Percentiles rank a stretch among this genome's conserved stretches.
Evolutionary conservation across 2,797 vertebrate species (phyloP).

Genomic region (Platyrinchus mystaceus): DNA sequence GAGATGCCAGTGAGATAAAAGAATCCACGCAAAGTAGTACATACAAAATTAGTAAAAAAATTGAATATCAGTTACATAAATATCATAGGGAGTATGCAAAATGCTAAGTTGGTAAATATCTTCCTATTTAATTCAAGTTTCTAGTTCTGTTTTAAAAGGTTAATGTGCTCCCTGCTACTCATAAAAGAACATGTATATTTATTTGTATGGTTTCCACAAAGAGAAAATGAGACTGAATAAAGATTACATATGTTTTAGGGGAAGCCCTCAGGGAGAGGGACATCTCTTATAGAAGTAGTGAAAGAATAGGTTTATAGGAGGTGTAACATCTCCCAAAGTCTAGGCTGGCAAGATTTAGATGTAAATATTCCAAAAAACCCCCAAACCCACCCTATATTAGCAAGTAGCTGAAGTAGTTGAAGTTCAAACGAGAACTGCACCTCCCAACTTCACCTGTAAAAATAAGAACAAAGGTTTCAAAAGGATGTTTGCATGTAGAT

Average conservation of each 20-base stretch:
- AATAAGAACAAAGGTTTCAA: not conserved
- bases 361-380: not conserved
- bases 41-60: slow-evolving; percentile 29
- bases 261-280: not conserved
- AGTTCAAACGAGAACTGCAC: not conserved
- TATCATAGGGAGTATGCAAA: slow-evolving; percentile 2
- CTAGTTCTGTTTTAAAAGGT: slow-evolving; percentile 48
- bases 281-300: not conserved
- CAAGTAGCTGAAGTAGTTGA: not conserved
- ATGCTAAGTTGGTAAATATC: slow-evolving; percentile 30
- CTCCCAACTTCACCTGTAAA: not conserved
- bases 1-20: slow-evolving; percentile 31
- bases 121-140: slow-evolving; percentile 52
- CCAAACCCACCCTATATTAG: fast-evolving
- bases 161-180: slow-evolving; percentile 51
- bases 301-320: not conserved
- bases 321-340: not conserved
- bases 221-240: not conserved
- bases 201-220: not conserved
- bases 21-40: slow-evolving; percentile 34
- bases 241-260: not conserved
- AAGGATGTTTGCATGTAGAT: not conserved
- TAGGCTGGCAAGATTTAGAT: not conserved
- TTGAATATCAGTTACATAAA: slow-evolving; percentile 8
- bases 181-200: not conserved